Base-by-base conservation (phyloP, 2,888 invertebrate genomes). In the Listrodromus nycthemerus region DNA sequence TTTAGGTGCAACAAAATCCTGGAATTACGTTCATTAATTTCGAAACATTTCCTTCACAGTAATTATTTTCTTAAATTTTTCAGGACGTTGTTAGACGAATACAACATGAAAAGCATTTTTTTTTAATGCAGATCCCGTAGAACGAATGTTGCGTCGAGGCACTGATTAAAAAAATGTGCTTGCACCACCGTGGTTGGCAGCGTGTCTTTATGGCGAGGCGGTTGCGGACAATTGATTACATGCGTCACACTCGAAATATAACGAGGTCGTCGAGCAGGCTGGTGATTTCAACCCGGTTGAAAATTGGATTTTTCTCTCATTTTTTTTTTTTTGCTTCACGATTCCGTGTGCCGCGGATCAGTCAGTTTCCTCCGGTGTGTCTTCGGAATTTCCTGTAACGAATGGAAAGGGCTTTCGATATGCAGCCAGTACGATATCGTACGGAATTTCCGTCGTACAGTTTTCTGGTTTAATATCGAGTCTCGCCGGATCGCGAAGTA, bases 201-300 rank as follows among this genome's bases (percentile, higher is more conserved):
- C 50, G 33, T 41, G n/a, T 73, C 73, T 80, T 77, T 73, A 45
- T 75, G 33, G 66, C 16, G 45, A 21, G 19, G 24, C 48, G 24
- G 76, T n/a, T 55, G n/a, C 50, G 63, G 33, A 52, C 73, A 63
- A 76, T 73, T 83, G 73, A 77, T 83, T 83, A 80, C 55, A 73
- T n/a, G 63, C 65, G 66, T 48, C 8, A 19, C 30, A 33, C 52
- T 67, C 73, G 30, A 50, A 61, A 27, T 73, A 76, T 83, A 83
- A 83, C 67, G 80, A 83, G 67, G 73, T 83, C 69, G 71, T 67
- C 48, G 71, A 83, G 80, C 41, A 24, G 37, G 13, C n/a, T 2
- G 4, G 37, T 10, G 41, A 13, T 24, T 16, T 10, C 61, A 63
- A 73, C 48, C 5, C 69, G 24, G 52, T 69, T 69, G 24, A 67